Conservation (phyloP, 2,888 invertebrate species). For the Biston stratarius region DNA sequence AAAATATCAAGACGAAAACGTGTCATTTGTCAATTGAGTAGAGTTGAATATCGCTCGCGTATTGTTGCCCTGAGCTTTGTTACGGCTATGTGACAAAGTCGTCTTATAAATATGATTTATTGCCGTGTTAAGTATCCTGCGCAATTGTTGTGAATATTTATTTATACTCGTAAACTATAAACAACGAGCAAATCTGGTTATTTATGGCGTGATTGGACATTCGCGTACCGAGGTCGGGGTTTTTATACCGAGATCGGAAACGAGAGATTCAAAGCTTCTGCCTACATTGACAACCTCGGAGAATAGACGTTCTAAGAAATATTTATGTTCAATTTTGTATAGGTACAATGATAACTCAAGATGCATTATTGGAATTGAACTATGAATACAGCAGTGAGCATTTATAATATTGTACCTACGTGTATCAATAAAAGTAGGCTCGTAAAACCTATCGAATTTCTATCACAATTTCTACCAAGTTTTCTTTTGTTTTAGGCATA, state of each 20-base stretch:
- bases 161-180: conserved; percentile 84
- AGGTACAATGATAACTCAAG: conserved; percentile 14
- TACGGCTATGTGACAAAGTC: conserved; percentile 82
- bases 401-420: conserved; percentile 1
- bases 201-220: conserved; percentile 83
- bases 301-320: conserved; percentile 26
- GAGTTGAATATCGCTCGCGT: conserved; percentile 62
- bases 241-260: conserved; percentile 41
- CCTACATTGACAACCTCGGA: conserved; percentile 30
- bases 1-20: conserved; percentile 51
- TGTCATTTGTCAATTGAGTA: conserved; percentile 56
- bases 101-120: conserved; percentile 85
- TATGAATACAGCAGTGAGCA: background rate
- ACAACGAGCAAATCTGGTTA: conserved; percentile 85
- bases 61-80: conserved; percentile 61
- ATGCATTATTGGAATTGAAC: conserved; percentile 35
- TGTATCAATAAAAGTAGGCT: background rate
- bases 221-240: conserved; percentile 59
- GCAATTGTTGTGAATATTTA: conserved; percentile 86
- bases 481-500: too few species aligned
- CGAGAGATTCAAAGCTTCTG: conserved; percentile 36
- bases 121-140: conserved; percentile 81
- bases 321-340: conserved; percentile 18
- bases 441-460: background rate
- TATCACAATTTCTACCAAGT: too few species aligned